Percentiles rank a stretch among this genome's conserved stretches.
These are phyloP conservation scores for Theonella swinhoei DNA, from an alignment of 37 sponge, comb jelly and placozoan species.

Conservation along the genomic window DNA sequence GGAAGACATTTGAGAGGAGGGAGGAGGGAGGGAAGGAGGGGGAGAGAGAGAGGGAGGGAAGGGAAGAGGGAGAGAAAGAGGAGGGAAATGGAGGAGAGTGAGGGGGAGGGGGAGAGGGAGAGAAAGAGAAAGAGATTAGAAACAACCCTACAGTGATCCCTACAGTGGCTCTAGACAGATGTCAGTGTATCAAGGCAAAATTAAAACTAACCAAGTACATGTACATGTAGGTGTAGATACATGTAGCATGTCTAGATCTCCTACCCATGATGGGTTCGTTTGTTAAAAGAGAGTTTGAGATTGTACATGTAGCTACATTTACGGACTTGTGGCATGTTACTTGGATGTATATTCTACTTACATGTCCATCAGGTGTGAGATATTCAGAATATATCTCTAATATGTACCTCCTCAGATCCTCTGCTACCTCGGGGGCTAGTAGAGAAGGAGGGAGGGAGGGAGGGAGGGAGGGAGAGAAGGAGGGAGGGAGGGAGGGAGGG, in stretches of 20 bases:
- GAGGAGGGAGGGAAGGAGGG: not conserved
- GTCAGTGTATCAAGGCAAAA: no score
- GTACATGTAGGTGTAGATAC: no score
- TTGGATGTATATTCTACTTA: slow-evolving; percentile 16
- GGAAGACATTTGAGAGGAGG: not conserved
- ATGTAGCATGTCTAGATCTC: no score
- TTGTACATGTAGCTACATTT: no score
- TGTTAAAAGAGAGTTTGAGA: no score
- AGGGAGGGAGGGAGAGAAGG: not conserved
- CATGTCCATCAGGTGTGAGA: slow-evolving; percentile 77
- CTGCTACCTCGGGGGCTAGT: slow-evolving; percentile 75
- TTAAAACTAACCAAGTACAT: no score
- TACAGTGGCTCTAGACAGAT: not conserved
- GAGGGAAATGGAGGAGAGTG: not conserved
- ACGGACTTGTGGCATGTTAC: not conserved
- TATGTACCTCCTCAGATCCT: slow-evolving; percentile 78
- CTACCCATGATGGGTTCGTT: no score
- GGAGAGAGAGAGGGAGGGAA: not conserved
- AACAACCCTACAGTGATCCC: not conserved
- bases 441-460: not conserved
- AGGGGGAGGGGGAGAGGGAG: not conserved
- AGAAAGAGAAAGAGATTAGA: not conserved
- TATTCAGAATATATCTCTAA: slow-evolving; percentile 76
- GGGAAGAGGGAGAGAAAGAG: not conserved
- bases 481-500: no score